Evolutionary conservation across 37 sponge, comb jelly and placozoan species (phyloP), one percentile per base, ranked within the genome.

Genomic region (Hormiphora californensis): DNA sequence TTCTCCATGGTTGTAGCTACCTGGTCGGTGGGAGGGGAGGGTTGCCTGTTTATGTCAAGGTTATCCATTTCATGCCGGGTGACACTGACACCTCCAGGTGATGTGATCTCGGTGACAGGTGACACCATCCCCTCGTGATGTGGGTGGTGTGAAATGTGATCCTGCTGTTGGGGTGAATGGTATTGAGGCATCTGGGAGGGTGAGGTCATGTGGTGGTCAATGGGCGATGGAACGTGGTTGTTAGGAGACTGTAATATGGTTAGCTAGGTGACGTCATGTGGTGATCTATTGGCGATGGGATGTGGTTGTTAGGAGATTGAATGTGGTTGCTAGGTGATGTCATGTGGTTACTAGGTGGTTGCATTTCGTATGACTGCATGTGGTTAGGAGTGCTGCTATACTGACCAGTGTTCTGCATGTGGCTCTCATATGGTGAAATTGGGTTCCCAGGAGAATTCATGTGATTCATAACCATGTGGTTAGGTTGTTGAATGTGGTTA

Each of bases 61-160:
- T 41, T 73, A 21, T 73, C 81, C 81, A 73, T 73, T 17, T 73
- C 81, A 41, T 73, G 81, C 5, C 81, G 35, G 35, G 81, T 41
- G 81, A 73, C 46, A 9, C 46, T 43, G 5, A 73, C 81, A 22
- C 81, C 81, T 19, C 81, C 81, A 1, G 81, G 81, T 39, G 81
- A 73, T 9, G 67, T 65, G 33, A 65, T 65, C 37, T 27, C 39
- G n/a, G n/a, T n/a, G n/a, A n/a, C n/a, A n/a, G n/a, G n/a, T n/a
- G n/a, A 43, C 37, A 65, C 33, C 67, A 65, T 65, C 38, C 35
- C 35, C 9, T 32, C 39, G 8, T 73, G 22, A 17, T 28, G 46
- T 9, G 81, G 4, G 3, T 57, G 59, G 59, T 57, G 59, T 19
- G 59, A 57, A 23, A 57, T 57, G 28, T n/a, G 22, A 30, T 57